Evolutionary conservation across 1,140 invertebrate genomes (phyloP), one percentile per base, ranked within the genome.

Genomic region (Drosophila suzukii): DNA sequence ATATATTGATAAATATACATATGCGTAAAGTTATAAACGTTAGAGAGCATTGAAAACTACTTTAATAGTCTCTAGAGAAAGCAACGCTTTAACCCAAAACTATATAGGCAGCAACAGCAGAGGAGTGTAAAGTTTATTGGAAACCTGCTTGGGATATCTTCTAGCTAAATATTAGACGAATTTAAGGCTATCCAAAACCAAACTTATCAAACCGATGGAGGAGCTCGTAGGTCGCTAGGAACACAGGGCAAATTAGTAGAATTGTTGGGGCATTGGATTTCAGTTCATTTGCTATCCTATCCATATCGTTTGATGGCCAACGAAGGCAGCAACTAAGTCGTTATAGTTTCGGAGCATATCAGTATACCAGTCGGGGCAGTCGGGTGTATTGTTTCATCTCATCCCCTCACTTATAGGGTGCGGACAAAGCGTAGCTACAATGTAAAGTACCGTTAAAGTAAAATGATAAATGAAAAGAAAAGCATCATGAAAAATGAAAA

Each of bases 111-210:
- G 17, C n/a, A 56, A 17, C n/a, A 49, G 34, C 50, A 75, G 36
- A 56, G 32, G 17, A 10, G n/a, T 77, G 75, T 77, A 78, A 78
- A 78, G 75, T 62, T 46, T 38, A 54, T 54, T 62, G 63, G 46
- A 71, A 62, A 68, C 63, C 80, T 44, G 80, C 84, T 86, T 86
- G 59, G 60, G 41, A 55, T 39, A 77, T 72, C 66, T 76, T 83
- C 53, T 86, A 88, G 79, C 75, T 79, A 83, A 84, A 75, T 88
- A 76, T 88, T 88, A 86, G 83, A 86, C 83, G 83, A 86, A 86
- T 88, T 86, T 86, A 86, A 76, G 65, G 57, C 71, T 53, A 79
- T 44, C 30, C 15, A 59, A 74, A 11, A 24, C 17, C 24, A 44
- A 44, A 67, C 30, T 41, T 43, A 51, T 62, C 20, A 43, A 58